Evolutionary conservation across 2,113 vertebrate genomes (phyloP), one percentile per base, ranked within the genome.

Genomic region (Elephas maximus): DNA sequence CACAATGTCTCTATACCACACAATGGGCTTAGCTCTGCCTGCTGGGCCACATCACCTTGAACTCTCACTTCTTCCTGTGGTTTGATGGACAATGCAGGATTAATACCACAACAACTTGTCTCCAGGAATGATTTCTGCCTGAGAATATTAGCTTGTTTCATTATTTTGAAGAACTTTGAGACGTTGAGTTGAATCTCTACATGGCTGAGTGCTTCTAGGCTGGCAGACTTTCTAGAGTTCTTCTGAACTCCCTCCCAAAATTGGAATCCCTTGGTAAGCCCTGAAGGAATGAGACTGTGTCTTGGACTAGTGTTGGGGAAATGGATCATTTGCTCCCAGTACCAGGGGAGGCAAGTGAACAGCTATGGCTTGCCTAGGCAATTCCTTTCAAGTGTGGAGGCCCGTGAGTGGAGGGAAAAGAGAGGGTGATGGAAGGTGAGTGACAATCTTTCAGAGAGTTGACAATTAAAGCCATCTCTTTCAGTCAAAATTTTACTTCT

Each of bases 151-250:
- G 33, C 33, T 80, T 81, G 26, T 69, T 84, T 95, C 26, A 76
- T 94, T 91, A 67, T 76, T 93, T 90, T 71, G 44, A 93, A 96
- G 57, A 82, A 44, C 17, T 60, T 67, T 44, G n/a, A 65, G 57
- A 30, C 28, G 78, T 60, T 1, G 0, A 41, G 8, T 60, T 92
- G 30, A 91, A 62, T 41, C 14, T 73, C 20, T 41, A 41, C 7
- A 62, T 41, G 33, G 9, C 28, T 71, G 18, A 89, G 67, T 26
- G 33, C 76, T 95, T 94, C 28, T 76, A 41, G 21, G n/a, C 18
- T 87, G 44, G 6, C 3, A 83, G 28, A 9, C 7, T 15, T 94
- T 33, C 12, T 82, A 62, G 67, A 88, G 87, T 44, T 37, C 4
- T 44, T 37, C 4, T 57, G 12, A 24, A 26, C 18, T 44, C 8